Base-by-base conservation (phyloP, 2,888 invertebrate species). In the Palloptera scutellata region DNA sequence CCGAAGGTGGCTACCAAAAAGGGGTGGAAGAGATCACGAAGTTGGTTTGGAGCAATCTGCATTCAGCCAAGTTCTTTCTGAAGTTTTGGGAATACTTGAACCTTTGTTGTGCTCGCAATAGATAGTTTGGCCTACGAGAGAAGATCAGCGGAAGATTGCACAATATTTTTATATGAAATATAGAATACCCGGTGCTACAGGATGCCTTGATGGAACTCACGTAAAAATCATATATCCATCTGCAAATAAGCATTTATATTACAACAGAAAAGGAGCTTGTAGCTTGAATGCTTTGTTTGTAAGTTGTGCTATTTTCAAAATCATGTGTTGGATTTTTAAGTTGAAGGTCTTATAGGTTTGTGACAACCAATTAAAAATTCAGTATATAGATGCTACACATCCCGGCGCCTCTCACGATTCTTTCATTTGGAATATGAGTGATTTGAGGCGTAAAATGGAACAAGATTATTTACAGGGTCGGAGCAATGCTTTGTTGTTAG, bases 131-230 rank as follows among this genome's bases (percentile, higher is more conserved):
- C 45, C 45, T 43, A 43, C 45, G 45, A 43, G 10, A 43, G 45
- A 43, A 43, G 45, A 43, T 43, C 45, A 43, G 45, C 45, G 45
- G 45, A 43, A 43, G 45, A 43, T 43, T 43, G 45, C 45, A 12
- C 45, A 9, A 43, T 43, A 43, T 11, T 43, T 43, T 12, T 43
- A 43, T 43, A 43, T 43, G 45, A 43, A 43, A 11, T 43, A 43
- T 43, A 43, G 45, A 43, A 43, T 43, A 43, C 45, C 45, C 45
- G 45, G 45, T 43, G 45, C 12, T 43, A 43, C 45, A 43, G 45
- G 45, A 12, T 43, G 45, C 45, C 9, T 11, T 43, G 12, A 43
- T 43, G 45, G 45, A 9, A 9, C 45, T 9, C 45, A 43, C 12
- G 45, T 43, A 43, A 43, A 43, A 9, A 43, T 43, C 45, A 43